Base-by-base conservation (phyloP, 2,888 invertebrate species). In the Parapristionchus giblindavisi region DNA sequence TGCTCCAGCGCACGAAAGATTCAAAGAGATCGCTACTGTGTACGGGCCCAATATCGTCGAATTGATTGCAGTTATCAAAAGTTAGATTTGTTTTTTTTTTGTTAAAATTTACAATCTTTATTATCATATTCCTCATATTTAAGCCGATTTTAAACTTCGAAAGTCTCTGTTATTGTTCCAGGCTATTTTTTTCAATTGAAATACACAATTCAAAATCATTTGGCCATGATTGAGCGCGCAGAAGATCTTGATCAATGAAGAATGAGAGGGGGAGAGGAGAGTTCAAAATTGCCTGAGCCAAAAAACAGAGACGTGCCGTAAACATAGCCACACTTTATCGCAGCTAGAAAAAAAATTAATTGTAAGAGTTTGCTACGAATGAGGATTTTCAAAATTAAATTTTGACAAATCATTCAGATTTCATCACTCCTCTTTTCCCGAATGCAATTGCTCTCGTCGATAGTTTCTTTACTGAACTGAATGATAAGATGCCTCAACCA, bases 1-100 rank as follows among this genome's bases (percentile, higher is more conserved):
- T 73, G 66, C 73, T 2, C 80, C 80, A 8, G 81, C 87, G 32
- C 58, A 70, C 29, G 77, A 82, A 66, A 75, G 85, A 34, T 87
- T 84, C 84, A 75, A 70, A 8, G 75, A 85, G 66, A 77, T 87
- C 36, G 80, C 83, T 38, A 77, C 77, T n/a, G 63, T 66, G n/a
- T 87, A 87, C 80, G 82, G 80, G 54, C 51, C 51, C 2, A 65
- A 85, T 32, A 87, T 87, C 77, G 38, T 63, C 14, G 84, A 78
- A 21, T 76, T 87, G 58, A 81, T 87, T 56, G 76, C 70, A 8
- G 82, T 80, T 27, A 75, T 78, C 73, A 79, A 75, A 54, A 36
- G 54, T 21, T 21, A n/a, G 34, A 8, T 71, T 11, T 29, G 32
- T 58, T 29, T 75, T 58, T 32, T 56, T 73, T 34, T 60, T 66